Evolutionary conservation across 1,140 invertebrate genomes (phyloP), one percentile per base, ranked within the genome.

Genomic region (Reticulitermes speratus): DNA sequence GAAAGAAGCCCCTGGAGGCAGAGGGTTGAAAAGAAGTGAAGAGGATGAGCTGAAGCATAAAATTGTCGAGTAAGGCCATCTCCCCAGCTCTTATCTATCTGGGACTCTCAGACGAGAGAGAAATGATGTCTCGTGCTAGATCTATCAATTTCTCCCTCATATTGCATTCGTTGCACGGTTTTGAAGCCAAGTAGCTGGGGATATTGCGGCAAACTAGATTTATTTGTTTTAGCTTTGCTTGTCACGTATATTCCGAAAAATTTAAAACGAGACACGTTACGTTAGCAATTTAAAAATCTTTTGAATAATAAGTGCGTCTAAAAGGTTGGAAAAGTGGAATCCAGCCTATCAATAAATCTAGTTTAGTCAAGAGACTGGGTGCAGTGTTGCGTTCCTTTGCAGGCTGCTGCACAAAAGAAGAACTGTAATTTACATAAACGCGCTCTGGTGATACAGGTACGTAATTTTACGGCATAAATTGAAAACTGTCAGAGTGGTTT

Each of bases 71-170:
- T 75, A 75, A 75, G 65, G 8, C 65, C 65, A 25, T 75, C 65
- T 75, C 8, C 52, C 3, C 52, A 55, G 65, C 25, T 75, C 65
- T 30, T 75, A 55, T 55, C 45, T 65, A 65, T 65, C n/a, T 75
- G 65, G 25, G 65, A n/a, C 65, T 75, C 65, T 75, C 65, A n/a
- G 52, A 30, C 25, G 65, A 75, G n/a, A 75, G 25, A 30, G 65
- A 75, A 75, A 30, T 75, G 65, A 75, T 75, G 65, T 30, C 65
- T 75, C 65, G 65, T 75, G 25, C 65, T 25, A 75, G 65, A 75
- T 75, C 65, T 75, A 75, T 75, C 65, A 75, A 75, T 75, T 75
- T 75, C 65, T 75, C n/a, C 25, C 65, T 75, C 65, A 75, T 75
- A 75, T 9, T 8, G 65, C n/a, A 75, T 75, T 75, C 65, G 65